Evolutionary conservation across 2,888 invertebrate genomes (phyloP).

Genomic region (Omphaloscelis lunosa): DNA sequence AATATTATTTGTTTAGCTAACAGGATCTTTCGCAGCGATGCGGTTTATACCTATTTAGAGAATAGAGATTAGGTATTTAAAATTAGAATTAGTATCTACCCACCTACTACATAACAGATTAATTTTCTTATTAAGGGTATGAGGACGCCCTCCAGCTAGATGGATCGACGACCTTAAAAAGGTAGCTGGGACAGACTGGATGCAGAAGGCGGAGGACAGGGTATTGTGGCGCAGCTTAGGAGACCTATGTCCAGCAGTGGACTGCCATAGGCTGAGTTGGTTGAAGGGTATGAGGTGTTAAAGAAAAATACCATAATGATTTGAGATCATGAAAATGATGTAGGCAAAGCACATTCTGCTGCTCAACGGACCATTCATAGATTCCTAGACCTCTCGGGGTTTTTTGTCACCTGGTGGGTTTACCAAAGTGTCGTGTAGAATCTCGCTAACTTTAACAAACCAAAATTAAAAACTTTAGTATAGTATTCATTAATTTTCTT

Average conservation of each 20-base stretch:
- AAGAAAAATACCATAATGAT: not conserved
- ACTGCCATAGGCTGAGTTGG: too few species aligned
- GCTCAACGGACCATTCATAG: not conserved
- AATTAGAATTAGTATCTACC: not conserved
- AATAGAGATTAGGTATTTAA: not conserved
- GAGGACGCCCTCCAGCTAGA: too few species aligned
- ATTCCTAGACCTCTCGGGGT: not conserved
- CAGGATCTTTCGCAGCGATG: slow-evolving; percentile 14
- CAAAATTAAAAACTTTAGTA: not conserved
- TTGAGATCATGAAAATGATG: not conserved
- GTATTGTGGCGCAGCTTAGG: too few species aligned
- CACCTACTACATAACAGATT: not conserved
- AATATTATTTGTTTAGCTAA: slow-evolving; percentile 42
- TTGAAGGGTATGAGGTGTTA: not conserved
- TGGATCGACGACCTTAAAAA: too few species aligned
- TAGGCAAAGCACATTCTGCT: not conserved
- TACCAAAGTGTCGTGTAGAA: not conserved
- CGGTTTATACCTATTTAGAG: slow-evolving; percentile 7
- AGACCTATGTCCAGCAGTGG: too few species aligned
- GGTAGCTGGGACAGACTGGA: too few species aligned
- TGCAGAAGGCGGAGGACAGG: too few species aligned
- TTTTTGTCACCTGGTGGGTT: not conserved
- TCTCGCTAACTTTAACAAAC: not conserved
- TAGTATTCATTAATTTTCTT: not conserved
- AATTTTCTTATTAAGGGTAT: not conserved